Evolutionary conservation across 2,113 vertebrate genomes (phyloP), one percentile per base, ranked within the genome.

Genomic region (Ranitomeya imitator): DNA sequence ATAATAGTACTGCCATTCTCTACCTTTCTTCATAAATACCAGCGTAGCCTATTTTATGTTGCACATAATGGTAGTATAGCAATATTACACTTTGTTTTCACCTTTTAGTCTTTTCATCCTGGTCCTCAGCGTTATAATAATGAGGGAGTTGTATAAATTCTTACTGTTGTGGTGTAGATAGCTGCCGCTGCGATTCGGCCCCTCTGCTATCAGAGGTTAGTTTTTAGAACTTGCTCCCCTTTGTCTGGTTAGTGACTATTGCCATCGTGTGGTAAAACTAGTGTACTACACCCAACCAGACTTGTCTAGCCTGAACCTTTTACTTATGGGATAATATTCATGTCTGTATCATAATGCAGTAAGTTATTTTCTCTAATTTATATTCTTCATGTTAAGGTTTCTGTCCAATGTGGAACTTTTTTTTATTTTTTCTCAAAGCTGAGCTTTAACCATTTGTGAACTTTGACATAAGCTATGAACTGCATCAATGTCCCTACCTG

Each of bases 251-350:
- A n/a, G 63, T 67, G 21, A 23, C 9, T 81, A 61, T 6, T 31
- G 54, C 79, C 79, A 63, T 81, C 59, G 6, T 65, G 81, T 69
- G 82, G 45, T 54, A 84, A 14, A 51, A 84, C 7, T 54, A 13
- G 37, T 67, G 81, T n/a, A 15, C 8, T 67, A 45, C 37, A 67
- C 18, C 13, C 26, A 73, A 14, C 69, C 69, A 45, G 71, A 74
- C 71, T 9, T 18, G 9, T 14, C 12, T 57, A 23, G n/a, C 16
- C 77, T 23, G 77, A 26, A 79, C n/a, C 5, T 23, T 7, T 23
- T 54, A 55, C n/a, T 4, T 78, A 37, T 37, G n/a, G 13, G 59
- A 79, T 13, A 26, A 15, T 54, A n/a, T 71, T 71, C 23, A 26
- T 16, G 12, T 73, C 37, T 57, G n/a, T 80, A 37, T 59, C 5